These are phyloP conservation scores for Mimas tiliae DNA, from an alignment of 2,888 invertebrate species.

Conservation along the genomic window DNA sequence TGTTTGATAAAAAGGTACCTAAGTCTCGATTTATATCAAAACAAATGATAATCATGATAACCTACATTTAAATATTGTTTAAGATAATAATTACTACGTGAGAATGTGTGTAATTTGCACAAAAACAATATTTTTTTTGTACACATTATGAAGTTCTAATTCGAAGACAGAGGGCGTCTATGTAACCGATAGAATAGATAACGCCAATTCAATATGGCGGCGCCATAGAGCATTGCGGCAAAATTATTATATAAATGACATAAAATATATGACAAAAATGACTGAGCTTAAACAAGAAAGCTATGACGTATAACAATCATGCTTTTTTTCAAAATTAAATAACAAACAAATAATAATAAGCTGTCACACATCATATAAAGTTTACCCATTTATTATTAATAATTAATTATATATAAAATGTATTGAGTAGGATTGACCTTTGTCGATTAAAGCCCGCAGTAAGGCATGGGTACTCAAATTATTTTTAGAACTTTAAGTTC, in stretches of 20 bases:
- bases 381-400: neutral
- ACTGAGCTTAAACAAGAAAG: neutral
- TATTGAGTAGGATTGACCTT: neutral
- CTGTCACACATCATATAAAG: slow-evolving; percentile 2
- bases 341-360: neutral
- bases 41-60: slow-evolving; percentile 45
- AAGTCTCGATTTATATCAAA: slow-evolving; percentile 38
- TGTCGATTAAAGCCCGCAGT: neutral
- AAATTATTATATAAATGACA: slow-evolving; percentile 11
- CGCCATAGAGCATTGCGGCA: slow-evolving; percentile 29
- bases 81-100: slow-evolving; percentile 24
- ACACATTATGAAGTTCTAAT: neutral
- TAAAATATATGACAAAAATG: neutral
- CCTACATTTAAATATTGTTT: slow-evolving; percentile 43
- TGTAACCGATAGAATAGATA: slow-evolving; percentile 40
- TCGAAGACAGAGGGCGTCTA: slow-evolving; percentile 58
- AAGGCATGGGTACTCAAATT: neutral
- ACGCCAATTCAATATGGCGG: slow-evolving; percentile 69
- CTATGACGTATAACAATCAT: neutral
- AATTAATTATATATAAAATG: neutral
- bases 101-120: slow-evolving; percentile 32
- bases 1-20: slow-evolving; percentile 27
- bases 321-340: neutral
- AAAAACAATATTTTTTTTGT: slow-evolving; percentile 21
- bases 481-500: neutral